Evolutionary conservation across 2,797 vertebrate species (phyloP), one percentile per base, ranked within the genome.

Genomic region (Pyrocephalus nanus): DNA sequence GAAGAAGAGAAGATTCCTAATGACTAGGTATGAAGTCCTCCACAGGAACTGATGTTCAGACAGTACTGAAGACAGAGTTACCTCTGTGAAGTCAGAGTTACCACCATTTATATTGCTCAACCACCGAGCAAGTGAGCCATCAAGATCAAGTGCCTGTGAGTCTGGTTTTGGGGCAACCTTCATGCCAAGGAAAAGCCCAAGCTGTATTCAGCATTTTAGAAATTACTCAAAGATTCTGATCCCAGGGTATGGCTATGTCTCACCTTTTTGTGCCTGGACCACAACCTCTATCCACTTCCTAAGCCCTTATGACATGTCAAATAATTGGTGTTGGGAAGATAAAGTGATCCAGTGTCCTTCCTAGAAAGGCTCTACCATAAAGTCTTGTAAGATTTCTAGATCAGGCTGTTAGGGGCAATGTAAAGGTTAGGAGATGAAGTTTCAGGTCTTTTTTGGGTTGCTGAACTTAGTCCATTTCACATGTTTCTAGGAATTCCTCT

Each of bases 201-300:
- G 51, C 48, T 40, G 47, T 53, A 60, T 58, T 94, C 92, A 95
- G 96, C 92, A 60, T 70, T 90, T 94, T 29, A 55, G 67, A 84
- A 70, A 86, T 66, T 82, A 61, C 66, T 94, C 86, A 88, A 50
- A 82, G 79, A 84, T 78, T 92, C 51, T 57, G 55, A 73, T 86
- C 83, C 43, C 47, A 60, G 50, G 45, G 7, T 67, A 95, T 32
- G 45, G 45, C 62, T 61, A 19, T 79, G 43, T 94, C 62, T 96
- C 80, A 86, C 71, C 60, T 62, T 80, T 90, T 66, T 72, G 62
- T 78, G 60, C 62, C 45, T 54, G 60, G 27, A 88, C 36, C 62
- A 81, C 73, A 92, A 62, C 36, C 10, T 78, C 55, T 84, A 45
- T 75, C 65, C 26, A 72, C 75, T 88, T 94, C 73, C 77, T 86